These are phyloP conservation scores for Drosophila sp. DNA, from an alignment of 1,140 invertebrate species.

Conservation along the genomic window DNA sequence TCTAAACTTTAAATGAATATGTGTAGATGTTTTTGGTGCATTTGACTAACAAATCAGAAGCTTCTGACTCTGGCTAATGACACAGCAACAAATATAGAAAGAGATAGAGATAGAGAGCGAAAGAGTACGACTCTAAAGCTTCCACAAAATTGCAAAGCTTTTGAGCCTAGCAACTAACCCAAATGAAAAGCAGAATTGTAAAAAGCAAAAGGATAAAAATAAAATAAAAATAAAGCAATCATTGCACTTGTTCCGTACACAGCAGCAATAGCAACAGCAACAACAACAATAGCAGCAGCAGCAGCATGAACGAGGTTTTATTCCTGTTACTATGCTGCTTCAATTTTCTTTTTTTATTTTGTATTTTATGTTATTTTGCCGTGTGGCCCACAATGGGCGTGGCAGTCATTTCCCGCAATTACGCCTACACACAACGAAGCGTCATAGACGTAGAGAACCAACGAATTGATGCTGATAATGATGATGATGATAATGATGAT, in stretches of 20 bases:
- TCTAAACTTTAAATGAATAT: slow-evolving; percentile 56
- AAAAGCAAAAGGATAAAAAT: slow-evolving; percentile 34
- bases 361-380: slow-evolving; percentile 32
- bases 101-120: background rate
- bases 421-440: slow-evolving; percentile 66
- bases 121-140: slow-evolving; percentile 7
- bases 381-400: slow-evolving; percentile 75
- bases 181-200: slow-evolving; percentile 68
- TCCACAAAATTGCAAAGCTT: slow-evolving; percentile 43
- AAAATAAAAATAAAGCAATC: slow-evolving; percentile 69
- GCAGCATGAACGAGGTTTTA: slow-evolving; percentile 14
- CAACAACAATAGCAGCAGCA: slow-evolving; percentile 18
- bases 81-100: slow-evolving; percentile 18
- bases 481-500: slow-evolving; percentile 14
- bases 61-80: slow-evolving; percentile 21
- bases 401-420: slow-evolving; percentile 80
- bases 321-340: slow-evolving; percentile 63
- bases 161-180: slow-evolving; percentile 69
- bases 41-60: slow-evolving; percentile 58
- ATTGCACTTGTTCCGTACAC: slow-evolving; percentile 69
- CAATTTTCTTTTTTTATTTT: slow-evolving; percentile 38
- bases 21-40: slow-evolving; percentile 30
- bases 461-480: slow-evolving; percentile 11
- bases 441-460: slow-evolving; percentile 7
- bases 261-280: slow-evolving; percentile 15